Evolutionary conservation across 1,140 invertebrate species (phyloP).

Genomic region (Drosophila sp.): DNA sequence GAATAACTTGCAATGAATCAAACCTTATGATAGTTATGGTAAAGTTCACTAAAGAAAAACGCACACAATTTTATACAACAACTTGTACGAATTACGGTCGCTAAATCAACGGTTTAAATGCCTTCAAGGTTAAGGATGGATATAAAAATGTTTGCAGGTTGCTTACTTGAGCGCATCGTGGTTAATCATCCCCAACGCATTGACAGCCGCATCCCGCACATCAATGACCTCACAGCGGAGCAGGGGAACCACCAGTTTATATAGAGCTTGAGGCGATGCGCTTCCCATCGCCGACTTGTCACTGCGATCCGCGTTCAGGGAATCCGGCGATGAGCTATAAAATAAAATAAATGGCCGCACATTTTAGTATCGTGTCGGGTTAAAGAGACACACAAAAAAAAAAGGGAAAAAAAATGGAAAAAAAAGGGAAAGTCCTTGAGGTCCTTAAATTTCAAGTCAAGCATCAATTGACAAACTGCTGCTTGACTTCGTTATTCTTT

Average conservation of each 20-base stretch:
- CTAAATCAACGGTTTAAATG: background rate
- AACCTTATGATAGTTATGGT: too few species aligned
- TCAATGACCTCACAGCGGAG: constrained; percentile 96
- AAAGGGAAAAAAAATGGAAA: too few species aligned
- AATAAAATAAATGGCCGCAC: constrained; percentile 69
- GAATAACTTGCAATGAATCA: too few species aligned
- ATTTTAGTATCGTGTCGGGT: constrained; percentile 62
- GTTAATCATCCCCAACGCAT: constrained; percentile 97
- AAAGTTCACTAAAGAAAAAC: too few species aligned
- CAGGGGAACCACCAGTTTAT: constrained; percentile 95
- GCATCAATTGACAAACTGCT: constrained; percentile 16
- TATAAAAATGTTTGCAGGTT: background rate
- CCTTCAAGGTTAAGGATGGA: background rate
- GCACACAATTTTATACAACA: too few species aligned
- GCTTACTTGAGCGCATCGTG: constrained; percentile 95
- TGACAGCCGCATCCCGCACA: constrained; percentile 96
- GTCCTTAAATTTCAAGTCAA: constrained; percentile 6
- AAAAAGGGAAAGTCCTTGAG: background rate
- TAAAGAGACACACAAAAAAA: background rate
- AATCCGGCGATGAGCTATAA: constrained; percentile 93
- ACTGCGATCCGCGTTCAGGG: constrained; percentile 91
- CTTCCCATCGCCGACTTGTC: constrained; percentile 88
- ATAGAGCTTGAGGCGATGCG: constrained; percentile 92
- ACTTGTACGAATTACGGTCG: too few species aligned
- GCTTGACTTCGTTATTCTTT: constrained; percentile 29